phyloP scores from a whole-genome alignment of 2,797 vertebrate genomes.

The Parauchenoglanis ngamensis region DNA sequence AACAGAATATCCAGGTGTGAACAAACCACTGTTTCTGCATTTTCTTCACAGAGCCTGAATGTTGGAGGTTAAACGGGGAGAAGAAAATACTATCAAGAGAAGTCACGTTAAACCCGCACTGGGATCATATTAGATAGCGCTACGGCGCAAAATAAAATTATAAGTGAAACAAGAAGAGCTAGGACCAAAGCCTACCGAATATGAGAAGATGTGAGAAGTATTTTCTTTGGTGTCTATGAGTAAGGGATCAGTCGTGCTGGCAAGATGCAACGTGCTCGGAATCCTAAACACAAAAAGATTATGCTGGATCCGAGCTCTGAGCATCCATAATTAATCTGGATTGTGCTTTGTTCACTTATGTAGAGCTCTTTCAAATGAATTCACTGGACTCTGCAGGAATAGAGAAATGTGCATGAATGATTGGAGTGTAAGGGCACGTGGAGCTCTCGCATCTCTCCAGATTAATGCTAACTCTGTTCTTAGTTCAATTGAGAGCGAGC shows the following conservation, averaged over 20 bases:
- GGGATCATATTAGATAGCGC: constrained; percentile 48
- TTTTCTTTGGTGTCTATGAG: constrained; percentile 52
- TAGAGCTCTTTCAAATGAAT: constrained; percentile 63
- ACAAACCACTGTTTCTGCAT: constrained; percentile 28
- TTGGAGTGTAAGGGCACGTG: constrained; percentile 55
- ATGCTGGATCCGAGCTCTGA: constrained; percentile 32
- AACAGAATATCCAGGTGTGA: constrained; percentile 28
- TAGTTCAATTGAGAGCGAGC: constrained; percentile 63
- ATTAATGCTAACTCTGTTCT: constrained; percentile 71
- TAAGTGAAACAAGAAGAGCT: constrained; percentile 42
- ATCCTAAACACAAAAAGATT: constrained; percentile 64
- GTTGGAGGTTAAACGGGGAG: not conserved
- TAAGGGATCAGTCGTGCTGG: constrained; percentile 46
- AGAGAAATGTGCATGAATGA: constrained; percentile 57
- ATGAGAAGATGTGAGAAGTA: constrained; percentile 42
- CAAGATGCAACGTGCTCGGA: constrained; percentile 55
- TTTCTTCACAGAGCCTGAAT: not conserved
- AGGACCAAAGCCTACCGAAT: constrained; percentile 41
- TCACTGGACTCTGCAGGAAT: constrained; percentile 51
- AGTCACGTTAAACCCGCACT: not conserved
- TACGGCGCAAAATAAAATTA: constrained; percentile 44
- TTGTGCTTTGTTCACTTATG: constrained; percentile 54
- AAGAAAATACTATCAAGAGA: not conserved
- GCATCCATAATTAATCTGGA: constrained; percentile 55
- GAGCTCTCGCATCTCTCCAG: constrained; percentile 63